Conservation (phyloP, 2,113 vertebrate genomes). For the Pteronura brasiliensis region DNA sequence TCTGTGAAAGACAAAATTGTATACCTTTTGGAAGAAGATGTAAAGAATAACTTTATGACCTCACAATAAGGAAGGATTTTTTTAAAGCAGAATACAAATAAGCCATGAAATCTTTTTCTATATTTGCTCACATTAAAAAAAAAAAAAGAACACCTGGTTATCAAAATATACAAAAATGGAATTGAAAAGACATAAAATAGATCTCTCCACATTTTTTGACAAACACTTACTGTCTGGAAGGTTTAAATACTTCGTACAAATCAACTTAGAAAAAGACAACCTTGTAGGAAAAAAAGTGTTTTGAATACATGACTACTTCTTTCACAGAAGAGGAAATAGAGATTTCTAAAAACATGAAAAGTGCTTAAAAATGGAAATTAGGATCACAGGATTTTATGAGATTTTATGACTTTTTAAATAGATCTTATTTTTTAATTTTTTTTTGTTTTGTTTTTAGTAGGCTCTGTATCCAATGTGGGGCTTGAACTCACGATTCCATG, state of each 20-base stretch:
- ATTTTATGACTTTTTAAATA: background rate
- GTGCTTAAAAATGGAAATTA: background rate
- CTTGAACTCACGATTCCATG: background rate
- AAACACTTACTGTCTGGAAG: background rate
- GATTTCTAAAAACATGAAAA: background rate
- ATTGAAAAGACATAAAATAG: background rate
- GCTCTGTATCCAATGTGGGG: background rate
- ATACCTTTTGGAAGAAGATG: background rate
- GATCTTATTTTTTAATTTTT: background rate
- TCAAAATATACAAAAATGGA: background rate
- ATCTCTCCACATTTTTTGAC: background rate
- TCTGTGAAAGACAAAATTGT: background rate
- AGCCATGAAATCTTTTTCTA: background rate
- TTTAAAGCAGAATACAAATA: background rate
- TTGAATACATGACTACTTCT: background rate
- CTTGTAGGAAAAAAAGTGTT: background rate
- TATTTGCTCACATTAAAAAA: conserved; percentile 18
- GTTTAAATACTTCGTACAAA: background rate
- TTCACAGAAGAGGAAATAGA: background rate
- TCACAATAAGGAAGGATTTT: background rate
- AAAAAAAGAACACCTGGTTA: background rate
- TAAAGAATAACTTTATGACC: background rate
- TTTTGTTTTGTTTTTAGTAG: background rate
- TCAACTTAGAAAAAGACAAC: background rate
- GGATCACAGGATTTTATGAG: background rate